Conservation (phyloP, 1,140 invertebrate species). For the Olivierus martensii region DNA sequence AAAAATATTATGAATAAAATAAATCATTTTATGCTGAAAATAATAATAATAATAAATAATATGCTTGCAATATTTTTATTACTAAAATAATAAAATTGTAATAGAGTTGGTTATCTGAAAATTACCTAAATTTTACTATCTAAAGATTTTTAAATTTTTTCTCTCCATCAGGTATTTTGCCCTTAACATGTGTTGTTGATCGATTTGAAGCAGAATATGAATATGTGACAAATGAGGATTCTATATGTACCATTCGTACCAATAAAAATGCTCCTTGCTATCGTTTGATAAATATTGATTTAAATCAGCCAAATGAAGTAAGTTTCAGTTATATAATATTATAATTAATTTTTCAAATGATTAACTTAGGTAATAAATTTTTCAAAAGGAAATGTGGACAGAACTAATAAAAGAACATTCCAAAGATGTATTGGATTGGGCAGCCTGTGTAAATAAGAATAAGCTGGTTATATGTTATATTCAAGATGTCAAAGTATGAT, state of each 20-base stretch:
- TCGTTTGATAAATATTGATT: constrained; percentile 72
- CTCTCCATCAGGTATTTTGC: constrained; percentile 2
- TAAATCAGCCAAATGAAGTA: constrained; percentile 43
- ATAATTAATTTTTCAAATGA: not conserved
- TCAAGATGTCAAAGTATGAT: constrained; percentile 73
- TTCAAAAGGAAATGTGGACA: constrained; percentile 57
- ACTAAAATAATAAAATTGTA: too few species aligned
- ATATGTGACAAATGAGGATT: constrained; percentile 82
- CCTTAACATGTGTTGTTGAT: constrained; percentile 38
- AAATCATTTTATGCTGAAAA: too few species aligned
- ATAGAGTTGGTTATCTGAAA: too few species aligned
- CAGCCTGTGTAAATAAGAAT: constrained; percentile 59
- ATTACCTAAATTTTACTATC: too few species aligned
- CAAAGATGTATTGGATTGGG: constrained; percentile 84
- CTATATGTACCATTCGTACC: constrained; percentile 72
- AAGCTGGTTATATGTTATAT: constrained; percentile 85
- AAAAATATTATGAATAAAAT: too few species aligned
- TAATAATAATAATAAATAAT: too few species aligned
- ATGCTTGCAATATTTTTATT: too few species aligned
- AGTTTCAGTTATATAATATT: not conserved
- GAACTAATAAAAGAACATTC: constrained; percentile 70
- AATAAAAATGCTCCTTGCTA: constrained; percentile 90
- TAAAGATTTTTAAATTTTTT: too few species aligned
- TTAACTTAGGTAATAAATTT: not conserved
- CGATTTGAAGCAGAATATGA: constrained; percentile 91